Evolutionary conservation across 2,113 vertebrate genomes (phyloP).

Genomic region (Corythornis vintsioides): DNA sequence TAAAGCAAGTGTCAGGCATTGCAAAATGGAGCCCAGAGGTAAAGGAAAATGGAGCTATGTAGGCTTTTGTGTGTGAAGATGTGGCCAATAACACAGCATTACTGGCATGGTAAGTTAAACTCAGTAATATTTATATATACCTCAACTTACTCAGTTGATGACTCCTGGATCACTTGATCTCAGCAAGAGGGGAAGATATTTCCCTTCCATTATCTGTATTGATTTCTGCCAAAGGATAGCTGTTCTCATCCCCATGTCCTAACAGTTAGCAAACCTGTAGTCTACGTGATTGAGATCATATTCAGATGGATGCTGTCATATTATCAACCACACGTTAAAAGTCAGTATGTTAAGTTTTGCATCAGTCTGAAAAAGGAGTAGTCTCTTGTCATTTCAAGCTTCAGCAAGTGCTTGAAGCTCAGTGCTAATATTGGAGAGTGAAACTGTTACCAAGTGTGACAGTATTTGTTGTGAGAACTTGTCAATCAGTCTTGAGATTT

Average conservation of each 20-base stretch:
- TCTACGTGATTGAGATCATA: slow-evolving; percentile 7
- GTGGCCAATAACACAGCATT: rapidly evolving
- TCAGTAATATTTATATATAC: background rate
- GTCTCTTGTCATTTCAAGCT: slow-evolving; percentile 30
- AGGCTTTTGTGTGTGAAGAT: background rate
- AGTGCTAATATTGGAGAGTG: background rate
- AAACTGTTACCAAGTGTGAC: background rate
- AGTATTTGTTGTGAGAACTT: background rate
- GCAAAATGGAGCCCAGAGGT: background rate
- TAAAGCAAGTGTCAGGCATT: background rate
- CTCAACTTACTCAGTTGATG: background rate
- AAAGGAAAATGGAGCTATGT: background rate
- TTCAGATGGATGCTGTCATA: slow-evolving; percentile 24
- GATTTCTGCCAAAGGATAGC: background rate
- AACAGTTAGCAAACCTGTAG: slow-evolving; percentile 20
- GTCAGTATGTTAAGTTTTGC: slow-evolving; percentile 13
- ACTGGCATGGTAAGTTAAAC: background rate
- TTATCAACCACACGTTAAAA: background rate
- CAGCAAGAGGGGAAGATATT: background rate
- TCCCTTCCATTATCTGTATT: background rate
- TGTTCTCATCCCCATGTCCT: background rate
- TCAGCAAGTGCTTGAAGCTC: slow-evolving; percentile 40
- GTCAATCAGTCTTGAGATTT: background rate
- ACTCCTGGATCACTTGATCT: background rate
- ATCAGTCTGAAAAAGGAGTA: slow-evolving; percentile 46